Evolutionary conservation across 1,140 invertebrate genomes (phyloP).

Genomic region (Oncopodura yosiiana): DNA sequence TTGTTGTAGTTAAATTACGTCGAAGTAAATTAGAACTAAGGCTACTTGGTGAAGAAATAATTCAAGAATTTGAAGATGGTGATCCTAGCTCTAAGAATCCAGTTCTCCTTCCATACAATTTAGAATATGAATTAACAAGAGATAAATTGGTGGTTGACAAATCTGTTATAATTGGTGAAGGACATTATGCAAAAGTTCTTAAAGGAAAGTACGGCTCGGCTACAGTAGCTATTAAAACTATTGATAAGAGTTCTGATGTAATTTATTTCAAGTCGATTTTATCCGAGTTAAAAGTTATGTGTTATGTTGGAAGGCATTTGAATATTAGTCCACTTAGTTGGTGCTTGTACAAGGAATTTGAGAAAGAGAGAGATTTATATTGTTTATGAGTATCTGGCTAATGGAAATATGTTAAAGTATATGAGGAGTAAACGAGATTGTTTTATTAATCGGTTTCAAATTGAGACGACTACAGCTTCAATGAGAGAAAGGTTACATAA

Average conservation of each 20-base stretch:
- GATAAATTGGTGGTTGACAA: background rate
- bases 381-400: background rate
- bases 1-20: too few relatives aligned
- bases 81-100: background rate
- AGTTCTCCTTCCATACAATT: background rate
- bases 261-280: constrained; percentile 8
- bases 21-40: too few relatives aligned
- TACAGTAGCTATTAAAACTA: constrained; percentile 16
- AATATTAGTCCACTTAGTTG: constrained; percentile 11
- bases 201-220: too few relatives aligned
- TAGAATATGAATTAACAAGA: background rate
- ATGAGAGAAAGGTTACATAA: constrained; percentile 1
- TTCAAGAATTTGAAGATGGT: background rate
- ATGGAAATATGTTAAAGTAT: constrained; percentile 40
- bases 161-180: background rate
- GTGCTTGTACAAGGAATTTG: constrained; percentile 14
- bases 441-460: constrained; percentile 38
- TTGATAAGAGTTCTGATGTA: constrained; percentile 4
- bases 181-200: too few relatives aligned
- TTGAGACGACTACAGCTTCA: constrained; percentile 7
- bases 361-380: constrained; percentile 13
- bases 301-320: constrained; percentile 5
- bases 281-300: constrained; percentile 15
- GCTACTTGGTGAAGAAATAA: too few relatives aligned
- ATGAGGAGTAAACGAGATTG: constrained; percentile 39